Conservation (phyloP, 1,140 invertebrate species). For the Bombus pyrosoma region DNA sequence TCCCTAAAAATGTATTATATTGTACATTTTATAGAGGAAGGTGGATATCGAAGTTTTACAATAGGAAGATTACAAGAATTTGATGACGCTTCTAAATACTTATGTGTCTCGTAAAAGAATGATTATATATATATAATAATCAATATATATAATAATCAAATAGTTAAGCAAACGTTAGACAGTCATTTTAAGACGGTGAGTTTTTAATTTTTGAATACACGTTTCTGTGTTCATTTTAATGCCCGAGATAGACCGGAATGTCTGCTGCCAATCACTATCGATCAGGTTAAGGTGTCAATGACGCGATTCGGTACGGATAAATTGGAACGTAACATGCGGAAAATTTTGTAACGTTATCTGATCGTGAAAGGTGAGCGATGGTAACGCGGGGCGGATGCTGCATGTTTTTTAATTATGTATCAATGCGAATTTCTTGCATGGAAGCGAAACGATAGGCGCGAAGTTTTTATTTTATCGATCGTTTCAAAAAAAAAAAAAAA, state of each 20-base stretch:
- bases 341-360: not conserved
- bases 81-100: too few species aligned
- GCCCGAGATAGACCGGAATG: not conserved
- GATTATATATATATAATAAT: too few species aligned
- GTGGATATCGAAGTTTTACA: too few species aligned
- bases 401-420: conserved; percentile 14
- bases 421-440: not conserved
- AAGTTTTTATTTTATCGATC: conserved; percentile 14
- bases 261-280: not conserved
- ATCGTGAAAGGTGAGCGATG: not conserved
- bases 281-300: conserved; percentile 2
- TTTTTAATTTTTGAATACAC: not conserved
- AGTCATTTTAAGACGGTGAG: too few species aligned
- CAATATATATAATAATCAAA: too few species aligned
- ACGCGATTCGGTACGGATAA: not conserved
- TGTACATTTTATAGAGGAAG: too few species aligned
- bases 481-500: not conserved
- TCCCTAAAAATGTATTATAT: too few species aligned
- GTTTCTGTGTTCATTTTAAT: not conserved
- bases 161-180: too few species aligned
- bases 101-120: too few species aligned
- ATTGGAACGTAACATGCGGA: not conserved
- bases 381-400: not conserved
- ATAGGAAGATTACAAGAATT: too few species aligned
- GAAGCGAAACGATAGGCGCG: not conserved